A percentile compares a stretch with the other conserved stretches of the same genome.
Conservation (phyloP, 2,113 vertebrate species). For the Cyanoderma ruficeps region DNA sequence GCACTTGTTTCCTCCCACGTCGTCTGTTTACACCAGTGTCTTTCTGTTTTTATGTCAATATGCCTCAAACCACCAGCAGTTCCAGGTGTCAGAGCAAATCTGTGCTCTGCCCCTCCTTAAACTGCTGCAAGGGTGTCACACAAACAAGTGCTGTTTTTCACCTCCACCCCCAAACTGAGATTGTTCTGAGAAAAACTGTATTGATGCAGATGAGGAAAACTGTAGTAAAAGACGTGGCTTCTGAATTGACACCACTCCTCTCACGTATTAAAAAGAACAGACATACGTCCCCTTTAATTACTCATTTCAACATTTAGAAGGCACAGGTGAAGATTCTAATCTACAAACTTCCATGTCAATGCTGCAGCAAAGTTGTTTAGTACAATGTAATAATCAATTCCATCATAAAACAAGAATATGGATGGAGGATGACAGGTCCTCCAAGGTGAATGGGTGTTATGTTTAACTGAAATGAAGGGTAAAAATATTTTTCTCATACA, state of each 20-base stretch:
- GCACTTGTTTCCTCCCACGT: not conserved
- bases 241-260: not conserved
- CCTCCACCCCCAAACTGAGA: not conserved
- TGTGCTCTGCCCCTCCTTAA: not conserved
- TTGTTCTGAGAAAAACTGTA: not conserved
- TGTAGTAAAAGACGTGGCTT: not conserved
- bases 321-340: not conserved
- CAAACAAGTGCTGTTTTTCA: not conserved
- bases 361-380: not conserved
- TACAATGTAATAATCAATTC: not conserved
- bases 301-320: not conserved
- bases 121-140: not conserved
- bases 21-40: not conserved
- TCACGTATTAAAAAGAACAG: not conserved
- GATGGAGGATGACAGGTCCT: not conserved
- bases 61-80: not conserved
- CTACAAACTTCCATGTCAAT: not conserved
- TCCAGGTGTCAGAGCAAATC: not conserved
- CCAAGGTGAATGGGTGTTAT: not conserved
- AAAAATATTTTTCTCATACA: not conserved
- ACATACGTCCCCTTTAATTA: accelerated
- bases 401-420: not conserved
- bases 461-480: not conserved
- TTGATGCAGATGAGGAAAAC: not conserved
- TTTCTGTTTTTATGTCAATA: not conserved